These are phyloP conservation scores for Coenobita brevimanus DNA, from an alignment of 1,140 invertebrate genomes.

Conservation along the genomic window DNA sequence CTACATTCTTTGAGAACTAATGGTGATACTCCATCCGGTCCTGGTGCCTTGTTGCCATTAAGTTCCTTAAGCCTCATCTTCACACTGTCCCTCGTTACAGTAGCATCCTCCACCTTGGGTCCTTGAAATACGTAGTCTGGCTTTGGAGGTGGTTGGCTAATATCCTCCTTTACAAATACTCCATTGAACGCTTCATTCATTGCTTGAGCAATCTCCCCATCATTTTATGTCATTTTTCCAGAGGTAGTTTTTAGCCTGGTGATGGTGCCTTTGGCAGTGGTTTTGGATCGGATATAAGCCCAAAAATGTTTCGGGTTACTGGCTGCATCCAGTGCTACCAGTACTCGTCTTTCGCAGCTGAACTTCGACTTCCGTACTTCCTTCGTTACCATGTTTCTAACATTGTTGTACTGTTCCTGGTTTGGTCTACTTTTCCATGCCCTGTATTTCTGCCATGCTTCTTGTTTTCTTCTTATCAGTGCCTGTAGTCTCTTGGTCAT, in stretches of 20 bases:
- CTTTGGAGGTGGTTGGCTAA: too few relatives aligned
- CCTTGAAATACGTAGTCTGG: too few relatives aligned
- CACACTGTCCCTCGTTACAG: too few relatives aligned
- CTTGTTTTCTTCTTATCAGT: constrained; percentile 3
- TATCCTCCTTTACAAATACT: too few relatives aligned
- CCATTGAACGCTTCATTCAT: constrained; percentile 4
- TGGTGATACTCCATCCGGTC: too few relatives aligned
- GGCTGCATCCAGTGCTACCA: not conserved
- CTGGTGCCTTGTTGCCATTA: too few relatives aligned
- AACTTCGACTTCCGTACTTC: not conserved
- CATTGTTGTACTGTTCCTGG: not conserved
- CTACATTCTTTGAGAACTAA: too few relatives aligned
- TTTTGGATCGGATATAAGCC: constrained; percentile 1
- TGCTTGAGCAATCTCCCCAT: not conserved
- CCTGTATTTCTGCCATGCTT: not conserved
- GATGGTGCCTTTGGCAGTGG: not conserved
- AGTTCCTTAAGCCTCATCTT: not conserved
- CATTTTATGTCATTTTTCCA: not conserved
- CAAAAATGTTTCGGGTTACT: not conserved
- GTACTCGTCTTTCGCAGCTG: not conserved
- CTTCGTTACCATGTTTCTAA: not conserved
- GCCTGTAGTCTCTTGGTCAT: not conserved
- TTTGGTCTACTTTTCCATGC: not conserved
- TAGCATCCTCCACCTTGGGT: too few relatives aligned
- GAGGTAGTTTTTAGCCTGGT: not conserved